Evolutionary conservation across 2,113 vertebrate species (phyloP).

Genomic region (Dicrurus megarhynchus): DNA sequence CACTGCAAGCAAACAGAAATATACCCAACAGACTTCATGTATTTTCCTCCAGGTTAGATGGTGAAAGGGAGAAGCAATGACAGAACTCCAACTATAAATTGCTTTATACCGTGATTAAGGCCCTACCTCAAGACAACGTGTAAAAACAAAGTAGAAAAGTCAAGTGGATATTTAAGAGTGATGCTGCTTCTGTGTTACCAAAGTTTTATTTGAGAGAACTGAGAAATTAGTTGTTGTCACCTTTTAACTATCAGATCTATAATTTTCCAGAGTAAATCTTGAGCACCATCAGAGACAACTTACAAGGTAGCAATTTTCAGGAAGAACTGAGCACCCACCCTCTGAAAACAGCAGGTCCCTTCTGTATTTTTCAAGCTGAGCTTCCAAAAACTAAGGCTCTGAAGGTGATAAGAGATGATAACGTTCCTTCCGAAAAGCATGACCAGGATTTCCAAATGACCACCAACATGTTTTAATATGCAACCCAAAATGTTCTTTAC

Average conservation of each 20-base stretch:
- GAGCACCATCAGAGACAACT: background rate
- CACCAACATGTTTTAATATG: background rate
- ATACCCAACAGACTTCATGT: background rate
- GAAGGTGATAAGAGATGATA: background rate
- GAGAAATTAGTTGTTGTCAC: background rate
- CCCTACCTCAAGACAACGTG: background rate
- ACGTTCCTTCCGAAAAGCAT: background rate
- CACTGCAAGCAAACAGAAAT: background rate
- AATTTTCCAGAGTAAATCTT: constrained; percentile 2
- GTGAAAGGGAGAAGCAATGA: background rate
- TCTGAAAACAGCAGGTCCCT: background rate
- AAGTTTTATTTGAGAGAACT: background rate
- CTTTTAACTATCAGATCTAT: background rate
- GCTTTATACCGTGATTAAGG: background rate
- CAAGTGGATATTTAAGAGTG: background rate
- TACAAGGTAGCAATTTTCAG: background rate
- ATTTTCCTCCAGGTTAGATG: background rate
- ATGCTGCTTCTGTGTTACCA: background rate
- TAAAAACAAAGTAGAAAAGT: background rate
- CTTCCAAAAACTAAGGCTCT: background rate
- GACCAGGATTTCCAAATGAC: background rate
- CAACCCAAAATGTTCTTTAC: background rate
- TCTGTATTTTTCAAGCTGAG: background rate
- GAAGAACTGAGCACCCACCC: background rate
- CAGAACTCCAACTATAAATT: background rate